Evolutionary conservation across 2,888 invertebrate genomes (phyloP).

Genomic region (Amaurobius ferox): DNA sequence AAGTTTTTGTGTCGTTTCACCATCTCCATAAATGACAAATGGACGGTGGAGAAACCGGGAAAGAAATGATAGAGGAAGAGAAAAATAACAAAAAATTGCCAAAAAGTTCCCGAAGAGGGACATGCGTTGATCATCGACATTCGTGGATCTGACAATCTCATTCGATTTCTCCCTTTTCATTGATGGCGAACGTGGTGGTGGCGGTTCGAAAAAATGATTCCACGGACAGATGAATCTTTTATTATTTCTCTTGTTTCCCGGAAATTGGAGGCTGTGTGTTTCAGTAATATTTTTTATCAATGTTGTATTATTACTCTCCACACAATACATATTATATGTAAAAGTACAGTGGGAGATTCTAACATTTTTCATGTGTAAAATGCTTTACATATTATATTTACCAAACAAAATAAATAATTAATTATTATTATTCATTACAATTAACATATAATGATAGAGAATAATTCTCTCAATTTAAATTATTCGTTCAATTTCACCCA

Average conservation of each 20-base stretch:
- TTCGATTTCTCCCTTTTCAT: conserved; percentile 27
- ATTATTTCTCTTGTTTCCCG: conserved; percentile 6
- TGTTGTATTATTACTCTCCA: too few species aligned
- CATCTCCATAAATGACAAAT: conserved; percentile 72
- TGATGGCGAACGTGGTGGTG: conserved; percentile 7
- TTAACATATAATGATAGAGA: too few species aligned
- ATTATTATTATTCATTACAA: too few species aligned
- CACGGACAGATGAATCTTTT: conserved; percentile 18
- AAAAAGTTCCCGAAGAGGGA: conserved; percentile 1
- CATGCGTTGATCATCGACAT: conserved; percentile 58
- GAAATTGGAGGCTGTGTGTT: not conserved
- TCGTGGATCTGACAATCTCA: conserved; percentile 61
- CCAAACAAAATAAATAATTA: too few species aligned
- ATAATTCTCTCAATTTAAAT: too few species aligned
- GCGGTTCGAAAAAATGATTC: not conserved
- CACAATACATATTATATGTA: too few species aligned
- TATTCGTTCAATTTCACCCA: too few species aligned
- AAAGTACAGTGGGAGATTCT: too few species aligned
- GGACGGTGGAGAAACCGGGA: conserved; percentile 42
- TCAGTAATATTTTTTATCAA: not conserved
- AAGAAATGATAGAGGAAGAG: conserved; percentile 15
- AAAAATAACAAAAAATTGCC: conserved; percentile 10
- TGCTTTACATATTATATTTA: too few species aligned
- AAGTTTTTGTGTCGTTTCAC: conserved; percentile 64
- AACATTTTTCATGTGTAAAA: too few species aligned